Evolutionary conservation across 2,888 invertebrate genomes (phyloP).

Genomic region (Therioaphis trifolii): DNA sequence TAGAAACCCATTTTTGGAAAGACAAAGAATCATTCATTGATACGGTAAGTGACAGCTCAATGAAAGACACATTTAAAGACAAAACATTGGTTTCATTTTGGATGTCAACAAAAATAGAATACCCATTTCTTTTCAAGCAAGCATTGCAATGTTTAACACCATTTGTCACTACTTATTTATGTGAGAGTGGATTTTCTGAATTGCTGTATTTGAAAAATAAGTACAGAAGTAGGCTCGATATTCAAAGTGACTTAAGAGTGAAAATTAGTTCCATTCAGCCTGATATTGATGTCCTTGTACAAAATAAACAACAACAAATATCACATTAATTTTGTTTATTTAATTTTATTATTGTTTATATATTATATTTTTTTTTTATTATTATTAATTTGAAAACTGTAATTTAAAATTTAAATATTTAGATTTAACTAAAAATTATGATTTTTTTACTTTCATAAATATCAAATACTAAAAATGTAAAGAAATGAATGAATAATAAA

Average conservation of each 20-base stretch:
- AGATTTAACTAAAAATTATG: too few relatives aligned
- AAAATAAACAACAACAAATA: too few relatives aligned
- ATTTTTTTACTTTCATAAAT: too few relatives aligned
- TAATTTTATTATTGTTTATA: too few relatives aligned
- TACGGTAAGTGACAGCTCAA: background rate
- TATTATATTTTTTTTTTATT: too few relatives aligned
- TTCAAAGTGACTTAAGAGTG: background rate
- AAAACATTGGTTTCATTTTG: slow-evolving; percentile 14
- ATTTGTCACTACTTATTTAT: background rate
- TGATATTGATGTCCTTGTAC: too few relatives aligned
- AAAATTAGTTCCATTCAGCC: background rate
- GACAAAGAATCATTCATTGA: background rate
- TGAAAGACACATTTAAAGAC: slow-evolving; percentile 12
- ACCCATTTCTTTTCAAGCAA: background rate
- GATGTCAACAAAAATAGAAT: background rate
- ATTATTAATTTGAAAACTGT: too few relatives aligned
- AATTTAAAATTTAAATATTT: too few relatives aligned
- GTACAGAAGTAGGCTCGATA: slow-evolving; percentile 1
- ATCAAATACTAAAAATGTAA: background rate
- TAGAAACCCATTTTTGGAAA: background rate
- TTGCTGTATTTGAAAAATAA: slow-evolving; percentile 1
- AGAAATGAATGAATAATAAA: background rate
- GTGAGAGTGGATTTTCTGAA: background rate
- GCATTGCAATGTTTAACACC: too few relatives aligned
- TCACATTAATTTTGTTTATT: too few relatives aligned